phyloP scores from a whole-genome alignment of 2,888 invertebrate species.

The Chrysolina haemoptera region DNA sequence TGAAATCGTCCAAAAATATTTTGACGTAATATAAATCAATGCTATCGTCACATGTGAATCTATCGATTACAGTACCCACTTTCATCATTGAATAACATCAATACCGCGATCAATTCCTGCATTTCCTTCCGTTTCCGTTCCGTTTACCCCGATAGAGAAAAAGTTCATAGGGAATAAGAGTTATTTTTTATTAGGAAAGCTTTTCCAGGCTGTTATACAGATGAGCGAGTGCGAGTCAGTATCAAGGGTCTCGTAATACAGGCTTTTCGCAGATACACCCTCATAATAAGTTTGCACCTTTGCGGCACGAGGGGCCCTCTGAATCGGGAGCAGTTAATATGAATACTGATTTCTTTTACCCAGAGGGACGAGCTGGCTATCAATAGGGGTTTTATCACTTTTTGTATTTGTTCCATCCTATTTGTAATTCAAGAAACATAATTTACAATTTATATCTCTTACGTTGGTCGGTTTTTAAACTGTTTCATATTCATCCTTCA shows the following conservation, averaged over 20 bases:
- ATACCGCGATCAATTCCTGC: not conserved
- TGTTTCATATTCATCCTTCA: slow-evolving; percentile 32
- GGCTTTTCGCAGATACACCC: slow-evolving; percentile 67
- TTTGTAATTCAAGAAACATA: slow-evolving; percentile 54
- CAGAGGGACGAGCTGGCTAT: slow-evolving; percentile 53
- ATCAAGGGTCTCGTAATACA: slow-evolving; percentile 66
- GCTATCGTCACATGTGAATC: no score
- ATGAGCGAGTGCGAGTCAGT: slow-evolving; percentile 64
- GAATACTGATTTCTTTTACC: slow-evolving; percentile 61
- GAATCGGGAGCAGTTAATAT: slow-evolving; percentile 67
- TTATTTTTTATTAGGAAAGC: slow-evolving; percentile 31
- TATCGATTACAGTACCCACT: no score
- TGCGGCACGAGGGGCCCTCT: slow-evolving; percentile 60
- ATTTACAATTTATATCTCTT: slow-evolving; percentile 54
- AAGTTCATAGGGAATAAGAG: slow-evolving; percentile 26
- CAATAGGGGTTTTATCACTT: slow-evolving; percentile 63
- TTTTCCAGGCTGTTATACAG: slow-evolving; percentile 58
- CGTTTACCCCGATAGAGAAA: not conserved
- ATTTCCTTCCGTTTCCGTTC: slow-evolving; percentile 5
- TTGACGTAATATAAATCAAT: no score
- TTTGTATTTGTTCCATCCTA: slow-evolving; percentile 55
- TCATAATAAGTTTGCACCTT: slow-evolving; percentile 69
- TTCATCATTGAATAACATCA: not conserved
- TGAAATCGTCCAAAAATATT: no score
- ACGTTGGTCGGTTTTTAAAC: slow-evolving; percentile 50